Percentiles rank a stretch among this genome's conserved stretches.
Evolutionary conservation across 2,113 vertebrate genomes (phyloP).

Genomic region (Eira barbara): DNA sequence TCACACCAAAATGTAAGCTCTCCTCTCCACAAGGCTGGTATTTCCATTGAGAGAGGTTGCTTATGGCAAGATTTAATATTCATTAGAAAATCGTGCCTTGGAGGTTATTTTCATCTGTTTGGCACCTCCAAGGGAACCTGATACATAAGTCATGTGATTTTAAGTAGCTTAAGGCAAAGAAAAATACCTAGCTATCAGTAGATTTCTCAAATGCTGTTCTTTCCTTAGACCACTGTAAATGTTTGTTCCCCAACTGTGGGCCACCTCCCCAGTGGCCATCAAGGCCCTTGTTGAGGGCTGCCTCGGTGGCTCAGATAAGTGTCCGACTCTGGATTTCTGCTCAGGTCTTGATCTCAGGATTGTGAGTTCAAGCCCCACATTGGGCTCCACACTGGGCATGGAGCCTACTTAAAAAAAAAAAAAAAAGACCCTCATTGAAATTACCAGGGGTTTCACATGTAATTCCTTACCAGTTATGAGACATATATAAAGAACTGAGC

Average conservation of each 20-base stretch:
- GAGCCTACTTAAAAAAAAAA: background rate
- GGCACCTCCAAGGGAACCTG: background rate
- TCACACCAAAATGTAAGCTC: background rate
- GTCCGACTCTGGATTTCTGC: background rate
- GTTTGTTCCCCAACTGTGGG: background rate
- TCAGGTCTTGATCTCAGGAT: background rate
- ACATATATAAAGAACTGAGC: background rate
- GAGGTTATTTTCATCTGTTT: constrained; percentile 15
- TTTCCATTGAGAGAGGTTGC: background rate
- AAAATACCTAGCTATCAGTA: background rate
- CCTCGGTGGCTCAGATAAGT: background rate
- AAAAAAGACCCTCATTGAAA: background rate
- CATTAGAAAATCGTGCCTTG: constrained; percentile 18
- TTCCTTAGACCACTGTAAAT: background rate
- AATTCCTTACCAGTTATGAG: constrained; percentile 1
- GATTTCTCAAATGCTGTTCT: background rate
- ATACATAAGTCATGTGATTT: constrained; percentile 21
- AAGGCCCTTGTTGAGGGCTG: background rate
- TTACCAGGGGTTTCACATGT: background rate
- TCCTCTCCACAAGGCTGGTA: background rate
- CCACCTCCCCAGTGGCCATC: background rate
- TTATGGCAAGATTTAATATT: constrained; percentile 18
- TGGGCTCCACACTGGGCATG: background rate
- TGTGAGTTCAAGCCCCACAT: background rate
- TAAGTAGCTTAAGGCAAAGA: constrained; percentile 37